A percentile compares a stretch with the other conserved stretches of the same genome.
These are phyloP conservation scores for Oryzias dopingdopingensis DNA, from an alignment of 2,797 vertebrate species.

Conservation along the genomic window DNA sequence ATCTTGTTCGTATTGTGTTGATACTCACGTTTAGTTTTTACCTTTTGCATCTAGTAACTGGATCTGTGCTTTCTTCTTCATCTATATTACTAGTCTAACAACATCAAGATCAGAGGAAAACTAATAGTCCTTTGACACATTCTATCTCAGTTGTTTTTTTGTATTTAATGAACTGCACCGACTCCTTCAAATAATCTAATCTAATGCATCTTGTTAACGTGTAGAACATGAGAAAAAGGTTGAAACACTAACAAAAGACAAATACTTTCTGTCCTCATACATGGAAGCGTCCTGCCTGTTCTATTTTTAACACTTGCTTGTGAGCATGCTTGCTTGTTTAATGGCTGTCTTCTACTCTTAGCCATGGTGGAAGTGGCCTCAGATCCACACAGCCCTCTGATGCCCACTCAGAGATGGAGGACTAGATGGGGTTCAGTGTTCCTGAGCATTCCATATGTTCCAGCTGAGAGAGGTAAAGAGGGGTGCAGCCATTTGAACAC, in stretches of 20 bases:
- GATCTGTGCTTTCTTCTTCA: no score
- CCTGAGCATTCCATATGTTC: conserved; percentile 26
- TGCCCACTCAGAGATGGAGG: conserved; percentile 6
- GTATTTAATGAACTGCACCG: background rate
- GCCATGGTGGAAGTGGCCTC: background rate
- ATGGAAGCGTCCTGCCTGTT: background rate
- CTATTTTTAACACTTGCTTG: background rate
- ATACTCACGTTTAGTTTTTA: no score
- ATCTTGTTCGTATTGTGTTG: no score
- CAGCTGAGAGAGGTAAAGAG: conserved; percentile 16
- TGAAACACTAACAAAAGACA: background rate
- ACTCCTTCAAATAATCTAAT: background rate
- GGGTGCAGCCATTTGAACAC: conserved; percentile 37
- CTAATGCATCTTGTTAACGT: background rate
- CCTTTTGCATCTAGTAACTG: no score
- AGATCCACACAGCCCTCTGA: conserved; percentile 30
- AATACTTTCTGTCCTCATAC: background rate
- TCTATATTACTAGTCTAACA: no score
- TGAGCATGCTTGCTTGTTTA: conserved; percentile 6
- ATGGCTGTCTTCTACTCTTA: conserved; percentile 10
- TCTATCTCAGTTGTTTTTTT: no score
- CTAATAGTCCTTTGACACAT: no score
- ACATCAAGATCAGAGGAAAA: no score
- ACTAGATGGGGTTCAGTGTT: conserved; percentile 9
- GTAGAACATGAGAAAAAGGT: background rate